A percentile compares a stretch with the other conserved stretches of the same genome.
phyloP scores from a whole-genome alignment of 2,888 invertebrate genomes.

The Aethes cnicana region DNA sequence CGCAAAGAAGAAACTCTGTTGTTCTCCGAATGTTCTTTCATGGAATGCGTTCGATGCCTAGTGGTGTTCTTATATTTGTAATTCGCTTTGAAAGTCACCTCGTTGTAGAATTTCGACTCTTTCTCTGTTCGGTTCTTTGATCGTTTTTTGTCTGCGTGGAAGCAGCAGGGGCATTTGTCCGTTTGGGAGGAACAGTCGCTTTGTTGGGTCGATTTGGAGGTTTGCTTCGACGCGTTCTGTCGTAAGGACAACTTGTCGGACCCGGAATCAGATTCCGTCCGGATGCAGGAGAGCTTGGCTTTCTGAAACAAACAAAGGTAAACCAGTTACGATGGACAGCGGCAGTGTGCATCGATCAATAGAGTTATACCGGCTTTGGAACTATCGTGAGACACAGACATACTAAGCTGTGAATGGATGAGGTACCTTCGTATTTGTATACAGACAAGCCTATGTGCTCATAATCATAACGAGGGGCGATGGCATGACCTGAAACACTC shows the following conservation, averaged over 20 bases:
- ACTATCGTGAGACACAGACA: no score
- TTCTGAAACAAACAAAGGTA: slow-evolving; percentile 63
- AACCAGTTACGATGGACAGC: not conserved
- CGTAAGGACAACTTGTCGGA: slow-evolving; percentile 70
- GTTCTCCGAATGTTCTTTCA: slow-evolving; percentile 80
- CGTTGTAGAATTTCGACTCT: slow-evolving; percentile 65
- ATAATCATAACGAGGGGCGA: no score
- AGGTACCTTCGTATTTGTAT: no score
- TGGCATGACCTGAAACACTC: no score
- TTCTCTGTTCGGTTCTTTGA: slow-evolving; percentile 55
- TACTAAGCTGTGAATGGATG: no score
- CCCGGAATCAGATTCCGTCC: slow-evolving; percentile 75
- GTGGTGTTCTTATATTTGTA: slow-evolving; percentile 69
- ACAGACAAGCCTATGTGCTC: no score
- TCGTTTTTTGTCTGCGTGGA: slow-evolving; percentile 59
- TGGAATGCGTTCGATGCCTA: slow-evolving; percentile 75
- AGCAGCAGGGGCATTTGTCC: slow-evolving; percentile 73
- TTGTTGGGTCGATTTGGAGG: slow-evolving; percentile 61
- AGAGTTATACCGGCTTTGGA: no score
- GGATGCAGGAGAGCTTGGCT: slow-evolving; percentile 69
- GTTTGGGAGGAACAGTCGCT: slow-evolving; percentile 63
- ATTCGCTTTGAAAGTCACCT: slow-evolving; percentile 72
- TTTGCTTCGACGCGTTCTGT: slow-evolving; percentile 66
- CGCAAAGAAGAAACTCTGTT: slow-evolving; percentile 86
- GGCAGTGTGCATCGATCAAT: no score